phyloP scores from a whole-genome alignment of 2,888 invertebrate species.

The Amphiduros pacificus region DNA sequence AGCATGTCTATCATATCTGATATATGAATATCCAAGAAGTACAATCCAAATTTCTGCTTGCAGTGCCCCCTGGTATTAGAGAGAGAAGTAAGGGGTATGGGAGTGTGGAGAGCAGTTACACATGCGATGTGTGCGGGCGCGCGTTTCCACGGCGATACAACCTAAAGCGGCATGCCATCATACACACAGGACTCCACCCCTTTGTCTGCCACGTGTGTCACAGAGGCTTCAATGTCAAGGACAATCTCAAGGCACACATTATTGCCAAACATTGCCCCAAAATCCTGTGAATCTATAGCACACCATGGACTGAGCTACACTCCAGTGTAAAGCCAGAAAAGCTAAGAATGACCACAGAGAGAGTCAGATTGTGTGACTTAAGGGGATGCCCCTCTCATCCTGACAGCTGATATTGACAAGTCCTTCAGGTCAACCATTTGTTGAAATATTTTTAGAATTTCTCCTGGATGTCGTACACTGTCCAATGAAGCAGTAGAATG shows the following conservation, averaged over 20 bases:
- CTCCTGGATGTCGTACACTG: too few species aligned
- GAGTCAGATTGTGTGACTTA: background rate
- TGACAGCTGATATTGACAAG: background rate
- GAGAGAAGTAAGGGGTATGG: too few species aligned
- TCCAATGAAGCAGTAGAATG: too few species aligned
- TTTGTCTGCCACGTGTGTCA: background rate
- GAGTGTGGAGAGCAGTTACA: too few species aligned
- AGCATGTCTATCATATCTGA: background rate
- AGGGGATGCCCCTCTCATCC: background rate
- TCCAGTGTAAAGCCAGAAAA: background rate
- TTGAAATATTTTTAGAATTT: too few species aligned
- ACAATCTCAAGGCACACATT: background rate
- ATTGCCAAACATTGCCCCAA: background rate
- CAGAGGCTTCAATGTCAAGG: constrained; percentile 1
- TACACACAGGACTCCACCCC: background rate
- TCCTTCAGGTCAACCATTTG: too few species aligned
- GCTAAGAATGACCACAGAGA: background rate
- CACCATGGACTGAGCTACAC: background rate
- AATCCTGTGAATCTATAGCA: background rate
- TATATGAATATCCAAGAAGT: background rate
- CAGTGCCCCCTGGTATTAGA: background rate
- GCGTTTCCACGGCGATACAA: background rate
- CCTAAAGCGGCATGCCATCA: background rate
- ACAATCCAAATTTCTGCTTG: background rate
- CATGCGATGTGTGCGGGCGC: background rate